Conservation (phyloP, 2,113 vertebrate genomes). For the Indicator maculatus region DNA sequence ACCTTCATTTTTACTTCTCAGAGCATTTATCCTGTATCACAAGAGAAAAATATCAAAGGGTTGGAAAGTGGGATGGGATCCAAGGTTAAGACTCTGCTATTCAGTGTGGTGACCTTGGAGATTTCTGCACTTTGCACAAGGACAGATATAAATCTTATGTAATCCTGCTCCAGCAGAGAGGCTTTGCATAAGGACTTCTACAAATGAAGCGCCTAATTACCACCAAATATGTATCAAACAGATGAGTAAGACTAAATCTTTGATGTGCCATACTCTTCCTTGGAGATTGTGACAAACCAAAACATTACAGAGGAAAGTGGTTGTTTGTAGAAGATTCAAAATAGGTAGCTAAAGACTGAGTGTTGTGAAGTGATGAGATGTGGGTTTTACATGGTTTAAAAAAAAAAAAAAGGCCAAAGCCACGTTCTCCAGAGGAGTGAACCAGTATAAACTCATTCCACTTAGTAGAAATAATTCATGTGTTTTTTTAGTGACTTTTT, state of each 20-base stretch:
- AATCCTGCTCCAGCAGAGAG: constrained; percentile 34
- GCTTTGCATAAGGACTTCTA: constrained; percentile 53
- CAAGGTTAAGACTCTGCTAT: neutral
- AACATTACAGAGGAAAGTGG: neutral
- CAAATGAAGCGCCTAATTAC: constrained; percentile 64
- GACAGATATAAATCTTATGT: constrained; percentile 50
- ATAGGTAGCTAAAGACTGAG: neutral
- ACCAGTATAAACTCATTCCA: neutral
- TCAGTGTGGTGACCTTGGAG: constrained; percentile 44
- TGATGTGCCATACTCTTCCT: neutral
- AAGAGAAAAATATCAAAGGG: constrained; percentile 34
- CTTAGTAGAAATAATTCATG: neutral
- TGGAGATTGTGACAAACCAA: neutral
- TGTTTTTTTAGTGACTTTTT: neutral
- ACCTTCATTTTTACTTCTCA: neutral
- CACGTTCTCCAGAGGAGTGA: neutral
- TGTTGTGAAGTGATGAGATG: neutral
- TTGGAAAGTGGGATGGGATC: constrained; percentile 33
- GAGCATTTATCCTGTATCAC: neutral
- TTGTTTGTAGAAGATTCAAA: neutral
- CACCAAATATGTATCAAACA: constrained; percentile 40
- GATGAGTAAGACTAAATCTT: neutral
- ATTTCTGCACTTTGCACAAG: constrained; percentile 10
- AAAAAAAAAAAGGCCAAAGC: neutral
- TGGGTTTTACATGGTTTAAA: neutral